phyloP scores from a whole-genome alignment of 2,888 invertebrate species.

The Tenodera sinensis region DNA sequence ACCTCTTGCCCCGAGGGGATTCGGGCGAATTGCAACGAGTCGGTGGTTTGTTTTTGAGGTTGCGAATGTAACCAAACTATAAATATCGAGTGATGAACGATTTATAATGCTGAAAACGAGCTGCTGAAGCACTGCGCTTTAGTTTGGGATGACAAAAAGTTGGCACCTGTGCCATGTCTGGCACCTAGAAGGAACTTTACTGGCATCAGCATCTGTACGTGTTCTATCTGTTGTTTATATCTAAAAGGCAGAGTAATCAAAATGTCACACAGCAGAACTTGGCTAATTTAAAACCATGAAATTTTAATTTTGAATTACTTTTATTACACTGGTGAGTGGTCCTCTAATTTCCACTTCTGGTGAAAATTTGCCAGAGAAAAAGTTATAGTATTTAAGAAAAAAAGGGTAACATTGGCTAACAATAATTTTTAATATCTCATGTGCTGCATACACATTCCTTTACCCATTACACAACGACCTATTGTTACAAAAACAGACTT shows the following conservation, averaged over 20 bases:
- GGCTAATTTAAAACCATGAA: too few species aligned
- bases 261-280: neutral
- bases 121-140: neutral
- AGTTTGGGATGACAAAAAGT: neutral
- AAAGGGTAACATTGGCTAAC: too few species aligned
- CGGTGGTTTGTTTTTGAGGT: neutral
- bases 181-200: neutral
- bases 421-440: too few species aligned
- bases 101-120: neutral
- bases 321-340: too few species aligned
- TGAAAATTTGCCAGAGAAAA: too few species aligned
- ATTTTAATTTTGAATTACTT: too few species aligned
- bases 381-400: too few species aligned
- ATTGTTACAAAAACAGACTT: too few species aligned
- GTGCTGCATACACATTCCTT: too few species aligned
- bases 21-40: neutral
- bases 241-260: neutral
- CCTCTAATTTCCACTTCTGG: too few species aligned
- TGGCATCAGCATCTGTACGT: neutral
- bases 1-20: neutral
- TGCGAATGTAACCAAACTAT: neutral
- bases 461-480: too few species aligned
- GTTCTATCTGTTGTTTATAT: neutral
- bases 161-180: neutral
- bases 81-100: neutral